These are phyloP conservation scores for Drosophila formosana DNA, from an alignment of 2,888 invertebrate genomes.

Conservation along the genomic window DNA sequence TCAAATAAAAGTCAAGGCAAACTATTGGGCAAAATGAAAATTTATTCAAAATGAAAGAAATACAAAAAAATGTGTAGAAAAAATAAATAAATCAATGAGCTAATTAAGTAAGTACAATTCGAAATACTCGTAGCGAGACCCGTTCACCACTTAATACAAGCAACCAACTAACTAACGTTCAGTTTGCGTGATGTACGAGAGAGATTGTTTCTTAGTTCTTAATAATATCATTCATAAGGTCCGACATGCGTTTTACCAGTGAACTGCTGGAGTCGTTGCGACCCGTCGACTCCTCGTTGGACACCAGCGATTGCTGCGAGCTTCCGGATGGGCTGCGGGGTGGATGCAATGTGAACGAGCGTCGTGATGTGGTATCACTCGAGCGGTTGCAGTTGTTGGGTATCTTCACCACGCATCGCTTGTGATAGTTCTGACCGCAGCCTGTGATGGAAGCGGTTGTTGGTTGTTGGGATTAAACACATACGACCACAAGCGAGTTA, in stretches of 20 bases:
- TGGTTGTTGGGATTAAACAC: conserved; percentile 1
- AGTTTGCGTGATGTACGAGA: not conserved
- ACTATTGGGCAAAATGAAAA: conserved; percentile 31
- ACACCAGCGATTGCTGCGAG: conserved; percentile 88
- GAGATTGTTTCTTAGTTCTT: conserved; percentile 69
- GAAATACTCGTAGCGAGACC: conserved; percentile 72
- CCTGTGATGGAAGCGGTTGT: conserved; percentile 87
- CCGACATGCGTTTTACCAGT: conserved; percentile 91
- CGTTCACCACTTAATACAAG: conserved; percentile 48
- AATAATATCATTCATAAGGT: conserved; percentile 87
- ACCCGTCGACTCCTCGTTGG: conserved; percentile 86
- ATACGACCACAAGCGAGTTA: conserved; percentile 38
- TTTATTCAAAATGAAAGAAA: conserved; percentile 67
- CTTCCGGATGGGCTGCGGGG: conserved; percentile 91
- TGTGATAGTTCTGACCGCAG: conserved; percentile 99
- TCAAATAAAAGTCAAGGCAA: conserved; percentile 43
- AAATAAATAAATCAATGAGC: conserved; percentile 26
- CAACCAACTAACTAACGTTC: conserved; percentile 8
- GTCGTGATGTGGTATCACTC: conserved; percentile 82
- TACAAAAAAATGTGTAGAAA: conserved; percentile 50
- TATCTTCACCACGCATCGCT: conserved; percentile 97
- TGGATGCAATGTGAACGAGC: conserved; percentile 85
- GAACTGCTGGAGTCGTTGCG: conserved; percentile 86
- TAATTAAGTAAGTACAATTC: conserved; percentile 51
- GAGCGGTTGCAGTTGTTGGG: conserved; percentile 96